These are phyloP conservation scores for Paracanthobrama guichenoti DNA, from an alignment of 2,113 vertebrate genomes.

Conservation along the genomic window DNA sequence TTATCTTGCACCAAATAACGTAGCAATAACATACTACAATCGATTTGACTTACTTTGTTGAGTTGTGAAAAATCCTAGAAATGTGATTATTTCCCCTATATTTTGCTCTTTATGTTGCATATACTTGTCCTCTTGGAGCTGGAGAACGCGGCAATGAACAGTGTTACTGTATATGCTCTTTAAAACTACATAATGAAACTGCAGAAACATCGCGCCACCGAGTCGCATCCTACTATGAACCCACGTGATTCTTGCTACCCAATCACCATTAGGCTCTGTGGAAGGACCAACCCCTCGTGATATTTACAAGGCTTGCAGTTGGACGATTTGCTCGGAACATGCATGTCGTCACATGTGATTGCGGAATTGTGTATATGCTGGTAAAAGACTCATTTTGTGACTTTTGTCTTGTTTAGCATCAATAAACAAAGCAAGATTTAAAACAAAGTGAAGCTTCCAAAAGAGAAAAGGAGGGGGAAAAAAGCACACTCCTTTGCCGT, in stretches of 20 bases:
- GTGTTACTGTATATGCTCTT: neutral
- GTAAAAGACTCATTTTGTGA: neutral
- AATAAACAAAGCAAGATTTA: neutral
- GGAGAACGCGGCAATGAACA: neutral
- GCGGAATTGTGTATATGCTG: slow-evolving; percentile 50
- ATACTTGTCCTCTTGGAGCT: neutral
- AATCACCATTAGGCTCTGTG: neutral
- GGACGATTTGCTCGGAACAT: slow-evolving; percentile 71
- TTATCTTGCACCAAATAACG: neutral
- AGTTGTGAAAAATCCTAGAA: neutral
- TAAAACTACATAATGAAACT: neutral
- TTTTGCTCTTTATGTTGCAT: neutral
- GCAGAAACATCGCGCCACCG: slow-evolving; percentile 22
- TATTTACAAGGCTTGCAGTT: slow-evolving; percentile 55
- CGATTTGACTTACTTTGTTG: neutral
- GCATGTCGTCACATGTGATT: neutral
- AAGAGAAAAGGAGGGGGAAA: neutral
- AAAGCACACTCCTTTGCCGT: slow-evolving; percentile 52
- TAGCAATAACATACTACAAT: neutral
- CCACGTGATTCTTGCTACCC: neutral
- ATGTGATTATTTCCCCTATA: neutral
- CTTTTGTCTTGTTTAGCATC: neutral
- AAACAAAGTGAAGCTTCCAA: neutral
- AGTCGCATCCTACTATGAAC: neutral
- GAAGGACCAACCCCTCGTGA: slow-evolving; percentile 31